Base-by-base conservation (phyloP, 2,888 invertebrate species). In the Strigamia crassipes region DNA sequence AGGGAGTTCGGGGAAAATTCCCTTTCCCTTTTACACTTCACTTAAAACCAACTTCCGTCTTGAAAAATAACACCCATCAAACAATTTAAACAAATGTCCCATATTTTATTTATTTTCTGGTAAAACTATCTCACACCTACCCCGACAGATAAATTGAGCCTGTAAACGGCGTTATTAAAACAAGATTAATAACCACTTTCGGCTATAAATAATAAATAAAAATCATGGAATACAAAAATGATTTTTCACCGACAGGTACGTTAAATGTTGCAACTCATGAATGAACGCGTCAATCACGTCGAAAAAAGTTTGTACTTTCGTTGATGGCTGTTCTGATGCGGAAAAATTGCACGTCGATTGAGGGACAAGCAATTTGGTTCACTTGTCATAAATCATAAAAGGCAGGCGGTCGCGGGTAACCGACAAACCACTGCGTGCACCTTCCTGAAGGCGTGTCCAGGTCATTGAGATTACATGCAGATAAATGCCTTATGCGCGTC, bases 1-100 rank as follows among this genome's bases (percentile, higher is more conserved):
- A 66, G 1, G 23, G 23, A 66, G 61, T 66, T 66, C 23, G 61
- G 61, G 61, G 23, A 66, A 66, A 66, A 23, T 66, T 66, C 61
- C 61, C 61, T 66, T 66, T 66, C 61, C 23, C 61, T 66, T 66
- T 66, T 66, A 6, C 18, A 23, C 21, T 66, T 18, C 13, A 23
- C 61, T 23, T 66, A 66, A 66, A 66, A 46, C 46, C 46, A 46
- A 46, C 23, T 66, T 23, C 23, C 23, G 61, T 66, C 23, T 66
- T 23, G 21, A 23, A 21, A 23, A 23, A 66, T 27, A 27, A 51
- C n/a, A 18, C 51, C n/a, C 18, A 27, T 27, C 27, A 18, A 18
- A 18, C 8, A 15, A 0, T 51, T 51, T n/a, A n/a, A 51, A 13
- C 2, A 51, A 51, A 18, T 18, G 18, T 3, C 2, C 2, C 51